A percentile compares a stretch with the other conserved stretches of the same genome.
phyloP scores from a whole-genome alignment of 1,140 invertebrate species.

The Pseudomyrmex dendroicus region DNA sequence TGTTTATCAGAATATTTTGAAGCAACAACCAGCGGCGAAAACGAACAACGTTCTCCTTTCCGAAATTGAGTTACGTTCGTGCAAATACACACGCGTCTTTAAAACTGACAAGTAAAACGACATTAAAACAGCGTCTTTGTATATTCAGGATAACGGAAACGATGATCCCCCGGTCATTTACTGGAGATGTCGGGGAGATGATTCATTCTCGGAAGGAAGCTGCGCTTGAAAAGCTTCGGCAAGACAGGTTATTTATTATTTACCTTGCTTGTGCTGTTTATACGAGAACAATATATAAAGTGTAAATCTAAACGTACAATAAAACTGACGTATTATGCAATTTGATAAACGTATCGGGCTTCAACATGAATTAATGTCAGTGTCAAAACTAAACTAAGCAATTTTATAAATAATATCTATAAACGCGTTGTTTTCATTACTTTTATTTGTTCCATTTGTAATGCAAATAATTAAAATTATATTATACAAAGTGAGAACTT shows the following conservation, averaged over 20 bases:
- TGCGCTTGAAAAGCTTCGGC: conserved; percentile 72
- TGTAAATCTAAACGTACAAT: background rate
- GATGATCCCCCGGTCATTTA: conserved; percentile 36
- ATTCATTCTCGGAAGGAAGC: conserved; percentile 64
- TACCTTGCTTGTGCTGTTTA: background rate
- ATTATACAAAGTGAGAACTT: background rate
- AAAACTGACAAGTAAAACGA: background rate
- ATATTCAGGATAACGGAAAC: conserved; percentile 39
- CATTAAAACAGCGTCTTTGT: background rate
- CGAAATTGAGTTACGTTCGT: conserved; percentile 51
- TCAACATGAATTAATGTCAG: no score
- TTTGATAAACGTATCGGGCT: no score
- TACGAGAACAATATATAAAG: background rate
- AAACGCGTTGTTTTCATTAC: no score
- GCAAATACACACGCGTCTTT: background rate
- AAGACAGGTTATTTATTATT: conserved; percentile 74
- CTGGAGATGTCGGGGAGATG: conserved; percentile 13
- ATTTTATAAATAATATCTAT: no score
- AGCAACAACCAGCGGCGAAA: conserved; percentile 67
- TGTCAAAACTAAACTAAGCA: no score
- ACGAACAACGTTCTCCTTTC: conserved; percentile 20
- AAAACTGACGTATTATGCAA: no score
- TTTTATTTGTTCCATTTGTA: no score
- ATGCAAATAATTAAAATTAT: no score
- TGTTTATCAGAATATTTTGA: conserved; percentile 79